Evolutionary conservation across 2,888 invertebrate species (phyloP).

Genomic region (Noctua janthina): DNA sequence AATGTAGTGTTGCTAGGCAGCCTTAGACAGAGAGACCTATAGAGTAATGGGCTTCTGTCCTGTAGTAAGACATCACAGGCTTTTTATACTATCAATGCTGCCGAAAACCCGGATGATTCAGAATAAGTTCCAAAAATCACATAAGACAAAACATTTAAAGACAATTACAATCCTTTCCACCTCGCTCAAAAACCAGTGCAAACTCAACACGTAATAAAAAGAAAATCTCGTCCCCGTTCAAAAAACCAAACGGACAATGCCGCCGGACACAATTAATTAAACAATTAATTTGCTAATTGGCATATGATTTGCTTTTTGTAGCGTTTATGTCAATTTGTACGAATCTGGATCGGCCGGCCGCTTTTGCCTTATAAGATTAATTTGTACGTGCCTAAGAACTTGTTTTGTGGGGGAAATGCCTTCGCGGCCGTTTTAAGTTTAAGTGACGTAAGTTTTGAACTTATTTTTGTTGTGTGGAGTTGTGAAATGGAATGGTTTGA

Average conservation of each 20-base stretch:
- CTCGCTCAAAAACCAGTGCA: constrained; percentile 46
- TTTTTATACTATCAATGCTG: background rate
- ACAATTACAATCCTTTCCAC: constrained; percentile 36
- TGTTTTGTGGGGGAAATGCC: constrained; percentile 53
- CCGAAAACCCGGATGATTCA: background rate
- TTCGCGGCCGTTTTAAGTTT: constrained; percentile 24
- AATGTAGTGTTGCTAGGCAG: background rate
- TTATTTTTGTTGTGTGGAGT: constrained; percentile 43
- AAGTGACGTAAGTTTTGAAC: constrained; percentile 45
- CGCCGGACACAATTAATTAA: constrained; percentile 87
- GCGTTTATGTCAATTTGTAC: constrained; percentile 84
- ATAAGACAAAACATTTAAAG: background rate
- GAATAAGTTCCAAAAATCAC: background rate
- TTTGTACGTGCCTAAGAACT: constrained; percentile 69
- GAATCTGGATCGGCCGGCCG: constrained; percentile 74
- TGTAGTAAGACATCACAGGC: background rate
- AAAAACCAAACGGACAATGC: constrained; percentile 73
- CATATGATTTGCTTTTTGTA: constrained; percentile 87
- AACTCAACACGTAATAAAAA: constrained; percentile 62
- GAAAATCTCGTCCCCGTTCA: constrained; percentile 68
- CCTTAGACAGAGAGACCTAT: too few relatives aligned
- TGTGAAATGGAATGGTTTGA: constrained; percentile 7
- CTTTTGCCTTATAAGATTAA: constrained; percentile 75
- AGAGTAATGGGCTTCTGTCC: background rate
- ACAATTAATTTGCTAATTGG: constrained; percentile 90